Conservation (phyloP, 1,140 invertebrate genomes). For the Phenacoccus solenopsis region DNA sequence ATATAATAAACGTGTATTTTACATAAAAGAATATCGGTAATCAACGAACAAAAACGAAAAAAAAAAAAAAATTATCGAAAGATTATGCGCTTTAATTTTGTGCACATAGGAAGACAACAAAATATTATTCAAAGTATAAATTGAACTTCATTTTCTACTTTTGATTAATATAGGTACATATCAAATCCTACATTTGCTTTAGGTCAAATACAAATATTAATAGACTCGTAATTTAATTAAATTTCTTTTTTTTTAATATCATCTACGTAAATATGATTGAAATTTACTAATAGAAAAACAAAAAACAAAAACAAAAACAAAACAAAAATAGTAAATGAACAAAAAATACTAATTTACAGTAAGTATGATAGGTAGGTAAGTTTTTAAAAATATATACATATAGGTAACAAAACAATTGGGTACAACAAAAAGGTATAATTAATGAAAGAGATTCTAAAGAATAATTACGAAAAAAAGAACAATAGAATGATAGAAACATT, state of each 20-base stretch:
- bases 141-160: background rate
- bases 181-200: no score
- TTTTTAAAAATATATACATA: background rate
- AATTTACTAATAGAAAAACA: background rate
- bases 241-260: background rate
- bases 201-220: no score
- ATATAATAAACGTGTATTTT: background rate
- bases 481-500: background rate
- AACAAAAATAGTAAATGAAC: no score
- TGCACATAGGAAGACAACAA: conserved; percentile 1
- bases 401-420: background rate
- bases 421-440: background rate
- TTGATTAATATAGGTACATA: background rate
- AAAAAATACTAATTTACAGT: no score
- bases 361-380: background rate
- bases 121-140: background rate
- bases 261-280: background rate
- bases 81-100: background rate
- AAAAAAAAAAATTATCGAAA: background rate
- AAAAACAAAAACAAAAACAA: background rate
- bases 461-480: background rate
- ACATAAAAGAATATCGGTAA: background rate
- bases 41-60: conserved; percentile 2
- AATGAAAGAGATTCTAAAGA: background rate
- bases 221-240: background rate